Percentiles rank a stretch among this genome's conserved stretches.
phyloP scores from a whole-genome alignment of 2,888 invertebrate species.

The Xestia sexstrigata region DNA sequence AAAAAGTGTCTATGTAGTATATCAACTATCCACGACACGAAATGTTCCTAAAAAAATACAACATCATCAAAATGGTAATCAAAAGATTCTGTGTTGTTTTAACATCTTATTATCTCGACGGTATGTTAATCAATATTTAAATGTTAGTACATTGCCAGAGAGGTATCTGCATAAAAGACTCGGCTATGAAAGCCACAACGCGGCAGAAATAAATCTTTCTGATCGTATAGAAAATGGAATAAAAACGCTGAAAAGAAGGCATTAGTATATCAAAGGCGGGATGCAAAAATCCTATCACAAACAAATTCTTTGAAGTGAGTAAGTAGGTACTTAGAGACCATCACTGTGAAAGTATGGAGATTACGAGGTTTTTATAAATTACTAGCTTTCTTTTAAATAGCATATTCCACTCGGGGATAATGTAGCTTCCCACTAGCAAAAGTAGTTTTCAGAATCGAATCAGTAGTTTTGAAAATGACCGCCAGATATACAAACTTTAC shows the following conservation, averaged over 20 bases:
- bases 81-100: constrained; percentile 38
- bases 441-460: background rate
- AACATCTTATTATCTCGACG: constrained; percentile 12
- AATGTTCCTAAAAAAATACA: constrained; percentile 17
- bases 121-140: constrained; percentile 48
- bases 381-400: background rate
- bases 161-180: constrained; percentile 21
- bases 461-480: background rate
- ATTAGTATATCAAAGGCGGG: constrained; percentile 65
- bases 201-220: constrained; percentile 48
- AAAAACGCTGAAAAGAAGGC: constrained; percentile 60
- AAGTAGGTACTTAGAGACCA: constrained; percentile 48
- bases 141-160: constrained; percentile 27
- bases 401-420: background rate
- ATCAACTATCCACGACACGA: too few species aligned
- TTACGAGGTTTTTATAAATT: background rate
- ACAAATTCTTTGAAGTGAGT: constrained; percentile 66
- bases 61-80: constrained; percentile 42
- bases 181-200: constrained; percentile 33
- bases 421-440: background rate
- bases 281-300: constrained; percentile 67
- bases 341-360: constrained; percentile 27
- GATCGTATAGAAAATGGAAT: constrained; percentile 48
- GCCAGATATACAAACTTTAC: background rate
- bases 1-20: too few species aligned